phyloP scores from a whole-genome alignment of 2,113 vertebrate genomes.

The Lepidothrix coronata region DNA sequence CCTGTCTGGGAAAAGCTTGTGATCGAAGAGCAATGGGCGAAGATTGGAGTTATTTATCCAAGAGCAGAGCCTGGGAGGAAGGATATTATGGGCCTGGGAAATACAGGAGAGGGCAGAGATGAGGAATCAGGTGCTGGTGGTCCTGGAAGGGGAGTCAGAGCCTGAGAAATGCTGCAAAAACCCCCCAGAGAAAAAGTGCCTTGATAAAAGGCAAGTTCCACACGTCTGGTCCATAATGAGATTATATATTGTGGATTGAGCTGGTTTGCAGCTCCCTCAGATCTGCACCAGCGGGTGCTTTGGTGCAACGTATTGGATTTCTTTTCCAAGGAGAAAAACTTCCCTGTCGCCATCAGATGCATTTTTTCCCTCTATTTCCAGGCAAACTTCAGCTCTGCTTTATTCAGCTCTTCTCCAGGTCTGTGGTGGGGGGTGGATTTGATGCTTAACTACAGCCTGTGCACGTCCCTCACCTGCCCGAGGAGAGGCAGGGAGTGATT shows the following conservation, averaged over 20 bases:
- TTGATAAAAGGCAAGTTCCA: neutral
- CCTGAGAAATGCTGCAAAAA: neutral
- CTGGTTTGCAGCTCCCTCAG: neutral
- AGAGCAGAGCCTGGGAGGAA: neutral
- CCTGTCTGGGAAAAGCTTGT: neutral
- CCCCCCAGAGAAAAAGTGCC: neutral
- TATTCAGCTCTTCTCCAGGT: neutral
- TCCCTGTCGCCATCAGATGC: accelerated
- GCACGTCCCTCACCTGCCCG: constrained; percentile 61
- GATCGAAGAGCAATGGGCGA: neutral
- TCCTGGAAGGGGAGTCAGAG: neutral
- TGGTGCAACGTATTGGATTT: neutral
- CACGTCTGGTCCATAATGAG: accelerated
- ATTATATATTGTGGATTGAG: neutral
- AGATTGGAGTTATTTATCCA: neutral
- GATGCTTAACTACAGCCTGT: constrained; percentile 47
- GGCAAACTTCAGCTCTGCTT: neutral
- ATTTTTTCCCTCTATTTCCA: neutral
- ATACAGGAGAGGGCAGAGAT: neutral
- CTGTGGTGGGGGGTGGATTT: constrained; percentile 23
- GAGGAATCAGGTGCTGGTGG: accelerated
- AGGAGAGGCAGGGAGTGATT: constrained; percentile 70
- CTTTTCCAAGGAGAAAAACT: neutral
- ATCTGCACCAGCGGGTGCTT: neutral
- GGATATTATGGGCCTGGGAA: neutral